Conservation (phyloP, 2,113 vertebrate genomes). For the Tupaia tana region DNA sequence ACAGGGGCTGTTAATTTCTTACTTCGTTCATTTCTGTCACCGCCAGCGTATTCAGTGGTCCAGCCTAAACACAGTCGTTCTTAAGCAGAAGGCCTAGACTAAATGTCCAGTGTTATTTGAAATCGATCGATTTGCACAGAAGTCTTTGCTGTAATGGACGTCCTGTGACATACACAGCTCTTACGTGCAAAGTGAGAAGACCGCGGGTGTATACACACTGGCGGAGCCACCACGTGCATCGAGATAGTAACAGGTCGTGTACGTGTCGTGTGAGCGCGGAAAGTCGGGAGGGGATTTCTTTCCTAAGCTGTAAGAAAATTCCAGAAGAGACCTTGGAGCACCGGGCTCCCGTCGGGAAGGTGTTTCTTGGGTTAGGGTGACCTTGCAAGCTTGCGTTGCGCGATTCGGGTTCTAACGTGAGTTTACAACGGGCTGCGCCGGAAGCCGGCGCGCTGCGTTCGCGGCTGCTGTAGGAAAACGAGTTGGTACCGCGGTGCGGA, state of each 20-base stretch:
- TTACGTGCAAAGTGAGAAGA: background rate
- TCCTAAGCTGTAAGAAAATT: background rate
- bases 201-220: accelerated
- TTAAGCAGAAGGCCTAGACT: background rate
- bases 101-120: background rate
- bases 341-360: accelerated
- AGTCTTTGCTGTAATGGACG: background rate
- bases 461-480: background rate
- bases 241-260: background rate
- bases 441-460: accelerated
- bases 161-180: background rate
- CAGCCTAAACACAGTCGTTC: background rate
- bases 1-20: constrained; percentile 39
- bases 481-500: accelerated
- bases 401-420: background rate
- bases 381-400: accelerated
- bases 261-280: background rate
- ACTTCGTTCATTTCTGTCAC: constrained; percentile 44
- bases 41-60: background rate
- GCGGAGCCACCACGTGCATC: accelerated
- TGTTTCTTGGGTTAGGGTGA: background rate
- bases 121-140: background rate
- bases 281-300: background rate
- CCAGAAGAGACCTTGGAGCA: background rate
- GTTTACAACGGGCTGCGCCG: background rate